A percentile compares a stretch with the other conserved stretches of the same genome.
Conservation (phyloP, 2,113 vertebrate genomes). For the Jaculus jaculus region DNA sequence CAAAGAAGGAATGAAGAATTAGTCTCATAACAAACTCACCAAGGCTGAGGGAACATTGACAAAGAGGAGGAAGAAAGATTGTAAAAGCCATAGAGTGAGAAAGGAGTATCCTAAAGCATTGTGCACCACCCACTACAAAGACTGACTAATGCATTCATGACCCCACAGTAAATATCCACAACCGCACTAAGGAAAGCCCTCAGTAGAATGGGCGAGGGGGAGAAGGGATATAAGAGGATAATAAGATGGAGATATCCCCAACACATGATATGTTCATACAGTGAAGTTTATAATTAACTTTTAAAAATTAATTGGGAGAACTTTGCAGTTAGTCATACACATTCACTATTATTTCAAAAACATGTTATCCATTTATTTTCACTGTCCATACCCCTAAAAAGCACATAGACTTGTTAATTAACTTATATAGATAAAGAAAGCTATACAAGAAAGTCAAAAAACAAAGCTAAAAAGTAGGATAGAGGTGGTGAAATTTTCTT, state of each 20-base stretch:
- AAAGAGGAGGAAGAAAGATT: too few species aligned
- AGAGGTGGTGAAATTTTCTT: background rate
- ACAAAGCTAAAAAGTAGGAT: background rate
- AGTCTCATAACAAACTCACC: too few species aligned
- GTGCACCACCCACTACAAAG: too few species aligned
- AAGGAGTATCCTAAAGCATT: too few species aligned
- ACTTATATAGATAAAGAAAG: background rate
- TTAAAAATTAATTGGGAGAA: background rate
- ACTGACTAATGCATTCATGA: too few species aligned
- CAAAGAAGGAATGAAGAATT: background rate
- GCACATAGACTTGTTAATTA: background rate
- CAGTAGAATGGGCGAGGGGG: too few species aligned
- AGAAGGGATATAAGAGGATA: too few species aligned
- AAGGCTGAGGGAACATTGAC: too few species aligned
- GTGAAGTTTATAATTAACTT: background rate
- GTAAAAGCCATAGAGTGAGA: too few species aligned
- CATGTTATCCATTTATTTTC: background rate
- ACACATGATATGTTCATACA: too few species aligned
- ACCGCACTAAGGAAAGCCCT: too few species aligned
- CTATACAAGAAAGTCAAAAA: background rate
- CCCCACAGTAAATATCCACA: too few species aligned
- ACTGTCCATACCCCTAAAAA: background rate
- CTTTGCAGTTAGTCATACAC: background rate
- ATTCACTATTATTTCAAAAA: background rate
- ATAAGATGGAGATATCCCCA: background rate